Conservation (phyloP, 2,113 vertebrate genomes). For the Crotalus helleri region DNA sequence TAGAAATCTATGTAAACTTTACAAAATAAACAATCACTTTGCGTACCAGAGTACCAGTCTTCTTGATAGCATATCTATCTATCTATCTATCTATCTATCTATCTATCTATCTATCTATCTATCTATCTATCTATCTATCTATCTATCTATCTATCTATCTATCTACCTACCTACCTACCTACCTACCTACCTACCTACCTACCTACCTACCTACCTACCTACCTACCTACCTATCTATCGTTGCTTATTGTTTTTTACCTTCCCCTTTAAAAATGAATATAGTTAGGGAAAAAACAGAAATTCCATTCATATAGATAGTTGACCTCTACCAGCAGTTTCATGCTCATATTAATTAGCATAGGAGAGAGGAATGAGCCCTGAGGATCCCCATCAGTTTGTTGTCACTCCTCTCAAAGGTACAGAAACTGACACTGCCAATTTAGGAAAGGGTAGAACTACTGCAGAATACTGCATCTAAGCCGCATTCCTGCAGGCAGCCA, state of each 20-base stretch:
- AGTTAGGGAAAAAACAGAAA: neutral
- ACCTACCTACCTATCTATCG: no score
- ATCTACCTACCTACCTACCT: neutral
- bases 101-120: neutral
- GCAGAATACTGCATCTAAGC: neutral
- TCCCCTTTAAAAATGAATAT: neutral
- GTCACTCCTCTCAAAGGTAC: neutral
- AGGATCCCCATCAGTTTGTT: neutral
- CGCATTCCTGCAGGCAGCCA: neutral
- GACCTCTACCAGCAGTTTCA: neutral
- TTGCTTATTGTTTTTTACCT: neutral
- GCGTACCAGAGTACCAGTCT: neutral
- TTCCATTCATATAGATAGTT: neutral
- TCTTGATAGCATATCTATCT: neutral
- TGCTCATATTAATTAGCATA: neutral
- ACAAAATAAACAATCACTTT: fast-evolving
- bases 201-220: neutral
- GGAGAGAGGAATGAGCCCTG: neutral
- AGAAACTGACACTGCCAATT: neutral
- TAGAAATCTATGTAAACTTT: conserved; percentile 5
- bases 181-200: neutral
- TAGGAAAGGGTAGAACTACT: neutral
- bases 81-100: neutral
- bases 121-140: neutral
- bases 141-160: neutral